Evolutionary conservation across 2,797 vertebrate genomes (phyloP), one percentile per base, ranked within the genome.

Genomic region (Mastacembelus armatus): DNA sequence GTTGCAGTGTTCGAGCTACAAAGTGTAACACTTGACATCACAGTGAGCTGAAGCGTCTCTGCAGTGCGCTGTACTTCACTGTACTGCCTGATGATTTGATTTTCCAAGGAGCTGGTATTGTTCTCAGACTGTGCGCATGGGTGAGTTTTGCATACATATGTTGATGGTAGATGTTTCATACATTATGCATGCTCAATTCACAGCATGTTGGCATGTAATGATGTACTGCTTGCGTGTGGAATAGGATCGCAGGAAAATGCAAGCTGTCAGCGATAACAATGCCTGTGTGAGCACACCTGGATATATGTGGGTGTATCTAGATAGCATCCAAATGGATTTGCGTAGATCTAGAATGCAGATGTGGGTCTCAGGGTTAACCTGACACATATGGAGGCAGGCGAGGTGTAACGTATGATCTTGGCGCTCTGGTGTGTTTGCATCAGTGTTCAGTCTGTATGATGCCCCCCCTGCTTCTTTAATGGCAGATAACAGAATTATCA

Each of bases 401-500:
- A 57, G 60, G 47, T 52, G 47, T 35, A 29, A 42, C 26, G 39
- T 33, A 48, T 83, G 71, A 69, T 57, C 9, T 36, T 0, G 4
- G 16, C 26, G 27, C 35, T 42, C 35, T 39, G 21, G n/a, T 6
- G 10, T 42, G 36, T 77, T 66, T 50, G 66, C 49, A 55, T 80
- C 80, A 69, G 36, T 78, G 66, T 73, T 74, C 69, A 63, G 26
- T 26, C 40, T 8, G 58, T 36, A 38, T 59, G 67, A 66, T 22
- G 5, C 18, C 49, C 16, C 2, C 21, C n/a, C 61, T 32, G 33
- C 63, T 63, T 66, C 54, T 74, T 68, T 77, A 82, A 66, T 49
- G 45, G 62, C 39, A 83, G 77, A 83, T 88, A 83, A 89, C 71
- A 71, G 55, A 80, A 86, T 90, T 80, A 88, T 68, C 59, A 47